Conservation (phyloP, 2,113 vertebrate genomes). For the Desmodus rotundus region DNA sequence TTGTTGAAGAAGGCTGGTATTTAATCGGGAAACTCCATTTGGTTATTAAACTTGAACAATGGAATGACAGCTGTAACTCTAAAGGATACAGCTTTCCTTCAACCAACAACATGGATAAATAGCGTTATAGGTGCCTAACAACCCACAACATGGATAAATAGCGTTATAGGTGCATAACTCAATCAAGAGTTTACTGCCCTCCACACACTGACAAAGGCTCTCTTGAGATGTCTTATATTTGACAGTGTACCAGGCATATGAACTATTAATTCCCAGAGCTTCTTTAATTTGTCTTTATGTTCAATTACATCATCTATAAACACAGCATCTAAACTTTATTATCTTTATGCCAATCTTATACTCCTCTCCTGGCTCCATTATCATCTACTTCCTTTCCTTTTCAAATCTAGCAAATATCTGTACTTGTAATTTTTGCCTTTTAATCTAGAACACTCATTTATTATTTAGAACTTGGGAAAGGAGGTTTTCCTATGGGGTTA, state of each 20-base stretch:
- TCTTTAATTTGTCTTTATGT: neutral
- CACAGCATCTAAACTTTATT: neutral
- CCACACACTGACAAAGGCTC: neutral
- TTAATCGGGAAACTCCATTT: neutral
- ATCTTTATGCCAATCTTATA: neutral
- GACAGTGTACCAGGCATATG: neutral
- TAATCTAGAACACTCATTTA: neutral
- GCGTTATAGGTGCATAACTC: neutral
- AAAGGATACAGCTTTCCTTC: neutral
- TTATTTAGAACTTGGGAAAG: neutral
- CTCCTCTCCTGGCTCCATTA: neutral
- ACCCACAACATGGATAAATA: neutral
- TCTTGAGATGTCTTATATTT: conserved; percentile 12
- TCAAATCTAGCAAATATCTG: neutral
- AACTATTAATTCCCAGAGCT: neutral
- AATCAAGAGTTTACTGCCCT: neutral
- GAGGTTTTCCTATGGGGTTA: neutral
- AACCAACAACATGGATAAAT: neutral
- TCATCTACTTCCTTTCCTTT: neutral
- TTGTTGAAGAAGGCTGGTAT: neutral
- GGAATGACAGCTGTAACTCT: neutral
- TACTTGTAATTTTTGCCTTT: neutral
- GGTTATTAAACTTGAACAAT: neutral
- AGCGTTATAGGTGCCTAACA: neutral
- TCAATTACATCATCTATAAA: neutral